Evolutionary conservation across 2,888 invertebrate species (phyloP), one percentile per base, ranked within the genome.

Genomic region (Drosophila meridiana): DNA sequence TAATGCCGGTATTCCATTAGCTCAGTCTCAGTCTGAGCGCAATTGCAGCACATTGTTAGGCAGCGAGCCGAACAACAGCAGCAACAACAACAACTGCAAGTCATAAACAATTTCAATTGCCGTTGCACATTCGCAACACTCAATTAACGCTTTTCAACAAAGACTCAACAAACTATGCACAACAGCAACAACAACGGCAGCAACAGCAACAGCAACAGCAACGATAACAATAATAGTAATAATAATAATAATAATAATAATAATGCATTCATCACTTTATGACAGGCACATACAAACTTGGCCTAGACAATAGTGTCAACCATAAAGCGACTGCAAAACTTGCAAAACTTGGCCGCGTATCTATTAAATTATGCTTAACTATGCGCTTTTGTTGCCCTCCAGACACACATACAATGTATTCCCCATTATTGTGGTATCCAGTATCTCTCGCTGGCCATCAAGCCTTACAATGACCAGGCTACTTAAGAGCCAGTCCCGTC

Each of bases 331-430:
- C 66, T 71, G 78, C 76, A 64, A 78, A 76, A 78, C 69, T 78
- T 71, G 78, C 76, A 64, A 78, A 76, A 78, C 69, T 78, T 73
- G 40, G 66, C 64, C 70, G 83, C 70, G 85, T 87, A 83, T 87
- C 87, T 89, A 87, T 87, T 87, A 89, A 89, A 89, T 89, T 89
- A 89, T 80, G 80, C 89, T 88, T 88, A 89, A 88, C 89, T 84
- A 88, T 89, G 78, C 70, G 76, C 78, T 47, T 88, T 86, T 89
- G 84, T 89, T 85, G 69, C 69, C 55, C 69, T 52, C 68, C 71
- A 63, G 69, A 59, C 69, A 56, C 69, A 48, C 60, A 13, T 32
- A 64, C 69, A 74, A 58, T 69, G 74, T 71, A 34, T 52, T 34
- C 66, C n/a, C 36, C 63, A 59, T 57, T 68, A 66, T 60, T 63